These are phyloP conservation scores for Hypomecis punctinalis DNA, from an alignment of 2,888 invertebrate species.

Conservation along the genomic window DNA sequence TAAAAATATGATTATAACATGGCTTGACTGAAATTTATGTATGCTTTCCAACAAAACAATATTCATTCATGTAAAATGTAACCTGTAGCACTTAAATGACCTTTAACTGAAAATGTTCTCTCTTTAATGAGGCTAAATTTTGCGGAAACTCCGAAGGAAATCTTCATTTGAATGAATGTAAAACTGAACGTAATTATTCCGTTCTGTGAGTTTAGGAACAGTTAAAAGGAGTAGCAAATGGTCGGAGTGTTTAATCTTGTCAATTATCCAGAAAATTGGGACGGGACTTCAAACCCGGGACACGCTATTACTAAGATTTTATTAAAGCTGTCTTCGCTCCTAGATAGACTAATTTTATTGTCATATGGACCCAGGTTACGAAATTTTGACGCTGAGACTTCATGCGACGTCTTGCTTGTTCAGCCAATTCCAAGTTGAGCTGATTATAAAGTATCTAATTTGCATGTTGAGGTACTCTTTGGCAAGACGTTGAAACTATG, in stretches of 20 bases:
- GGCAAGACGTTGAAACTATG: conserved; percentile 28
- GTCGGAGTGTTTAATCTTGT: conserved; percentile 68
- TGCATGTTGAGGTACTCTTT: conserved; percentile 32
- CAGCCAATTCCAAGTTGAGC: conserved; percentile 27
- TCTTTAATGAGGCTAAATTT: conserved; percentile 55
- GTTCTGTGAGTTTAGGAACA: conserved; percentile 61
- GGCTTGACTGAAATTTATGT: not conserved
- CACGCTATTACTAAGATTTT: conserved; percentile 50
- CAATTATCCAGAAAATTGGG: conserved; percentile 73
- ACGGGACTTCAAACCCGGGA: conserved; percentile 47
- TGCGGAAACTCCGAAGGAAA: conserved; percentile 47
- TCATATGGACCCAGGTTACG: conserved; percentile 28
- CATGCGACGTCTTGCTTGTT: conserved; percentile 27
- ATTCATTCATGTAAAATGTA: conserved; percentile 30
- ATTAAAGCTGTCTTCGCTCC: conserved; percentile 40
- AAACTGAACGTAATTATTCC: conserved; percentile 66
- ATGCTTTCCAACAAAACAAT: not conserved
- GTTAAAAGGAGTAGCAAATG: conserved; percentile 62
- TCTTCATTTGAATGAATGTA: conserved; percentile 66
- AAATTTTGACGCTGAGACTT: conserved; percentile 30
- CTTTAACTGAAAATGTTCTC: conserved; percentile 53
- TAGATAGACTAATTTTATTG: conserved; percentile 35
- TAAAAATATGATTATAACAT: too few species aligned
- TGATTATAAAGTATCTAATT: conserved; percentile 37
- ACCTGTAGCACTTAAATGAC: conserved; percentile 46